Base-by-base conservation (phyloP, 2,113 vertebrate species). In the Serinus canaria region DNA sequence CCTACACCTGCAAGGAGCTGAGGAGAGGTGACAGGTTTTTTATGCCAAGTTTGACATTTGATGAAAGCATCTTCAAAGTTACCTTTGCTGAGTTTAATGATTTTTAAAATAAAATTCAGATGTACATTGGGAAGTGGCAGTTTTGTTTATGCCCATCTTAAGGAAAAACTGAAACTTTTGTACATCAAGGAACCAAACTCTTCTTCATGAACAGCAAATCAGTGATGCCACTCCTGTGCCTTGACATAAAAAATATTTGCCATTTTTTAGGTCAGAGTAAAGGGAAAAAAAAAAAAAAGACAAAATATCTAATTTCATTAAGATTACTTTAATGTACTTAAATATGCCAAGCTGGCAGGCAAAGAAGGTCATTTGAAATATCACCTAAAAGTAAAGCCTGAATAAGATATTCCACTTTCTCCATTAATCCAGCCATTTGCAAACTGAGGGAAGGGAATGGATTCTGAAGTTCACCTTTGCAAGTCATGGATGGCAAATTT, bases 391-490 rank as follows among this genome's bases (percentile, higher is more conserved):
- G 60, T 47, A 83, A 86, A 94, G 80, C 33, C 53, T 2, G 11
- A 77, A 23, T 83, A 78, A 82, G 73, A 81, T 70, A 68, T 35
- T 83, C 3, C 11, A 47, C 90, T 92, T 89, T 79, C 88, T 86
- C 68, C 83, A 80, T 93, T 83, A 96, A 89, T 50, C 56, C 18
- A 70, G 88, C 72, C 90, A 91, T 92, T 70, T 94, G 83, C 85
- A 92, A 83, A 92, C 25, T 1, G 63, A 83, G 56, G 81, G 76
- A 92, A 86, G 72, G 0, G 15, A 94, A 85, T 43, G 92, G 85
- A 63, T 95, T 92, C 64, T 90, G 90, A 94, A 95, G 83, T 92
- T 96, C 93, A 95, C 95, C 96, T 96, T 75, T 75, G 68, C 83
- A 81, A 81, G 93, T 93, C 95, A 94, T 50, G 86, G 92, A 90